Evolutionary conservation across 2,888 invertebrate genomes (phyloP).

Genomic region (Coleophora deauratella): DNA sequence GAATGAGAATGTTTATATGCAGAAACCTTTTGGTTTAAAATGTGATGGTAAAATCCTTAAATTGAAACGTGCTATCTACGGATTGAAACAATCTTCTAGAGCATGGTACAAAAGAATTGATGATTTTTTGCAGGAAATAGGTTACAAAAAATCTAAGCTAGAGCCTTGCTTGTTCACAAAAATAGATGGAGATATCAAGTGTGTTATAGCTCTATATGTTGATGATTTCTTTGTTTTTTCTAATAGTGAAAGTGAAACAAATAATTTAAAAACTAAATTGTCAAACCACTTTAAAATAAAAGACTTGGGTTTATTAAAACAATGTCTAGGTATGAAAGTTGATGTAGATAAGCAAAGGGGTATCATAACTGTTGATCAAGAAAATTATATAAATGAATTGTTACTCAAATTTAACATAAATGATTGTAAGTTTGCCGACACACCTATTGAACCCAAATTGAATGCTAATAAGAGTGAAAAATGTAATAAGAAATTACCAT

Average conservation of each 20-base stretch:
- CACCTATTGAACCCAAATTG: constrained; percentile 11
- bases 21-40: too few relatives aligned
- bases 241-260: constrained; percentile 5
- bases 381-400: constrained; percentile 1
- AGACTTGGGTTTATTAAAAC: constrained; percentile 6
- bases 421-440: constrained; percentile 8
- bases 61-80: too few relatives aligned
- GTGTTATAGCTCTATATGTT: constrained; percentile 15
- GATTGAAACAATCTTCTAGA: too few relatives aligned
- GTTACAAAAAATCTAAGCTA: constrained; percentile 14
- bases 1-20: too few relatives aligned
- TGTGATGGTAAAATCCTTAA: too few relatives aligned
- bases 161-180: constrained; percentile 25
- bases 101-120: too few relatives aligned
- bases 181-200: constrained; percentile 8
- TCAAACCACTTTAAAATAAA: constrained; percentile 9
- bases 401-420: constrained; percentile 8
- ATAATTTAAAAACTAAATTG: not conserved
- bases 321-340: constrained; percentile 8
- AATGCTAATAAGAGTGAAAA: constrained; percentile 4
- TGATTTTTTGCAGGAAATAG: not conserved
- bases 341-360: constrained; percentile 3
- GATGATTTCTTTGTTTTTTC: constrained; percentile 19
- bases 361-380: constrained; percentile 5
- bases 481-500: constrained; percentile 5